phyloP scores from a whole-genome alignment of 2,113 vertebrate genomes.

The Erpornis zantholeuca region DNA sequence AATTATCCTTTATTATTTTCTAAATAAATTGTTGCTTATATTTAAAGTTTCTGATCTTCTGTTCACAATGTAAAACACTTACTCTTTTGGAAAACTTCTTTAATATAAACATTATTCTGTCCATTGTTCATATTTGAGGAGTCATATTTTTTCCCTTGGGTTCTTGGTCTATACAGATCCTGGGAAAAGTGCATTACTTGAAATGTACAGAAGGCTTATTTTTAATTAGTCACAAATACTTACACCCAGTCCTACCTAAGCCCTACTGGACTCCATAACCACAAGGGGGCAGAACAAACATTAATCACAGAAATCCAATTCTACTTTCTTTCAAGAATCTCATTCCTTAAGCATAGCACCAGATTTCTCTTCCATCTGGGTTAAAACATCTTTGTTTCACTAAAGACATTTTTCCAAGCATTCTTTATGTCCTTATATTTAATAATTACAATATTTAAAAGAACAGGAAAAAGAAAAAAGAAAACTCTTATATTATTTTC shows the following conservation, averaged over 20 bases:
- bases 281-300: slow-evolving; percentile 61
- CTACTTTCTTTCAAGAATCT: background rate
- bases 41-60: background rate
- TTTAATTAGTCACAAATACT: background rate
- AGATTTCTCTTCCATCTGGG: background rate
- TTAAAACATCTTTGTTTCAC: background rate
- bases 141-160: background rate
- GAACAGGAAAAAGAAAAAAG: background rate
- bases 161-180: background rate
- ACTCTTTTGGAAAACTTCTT: background rate
- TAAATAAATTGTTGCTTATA: background rate
- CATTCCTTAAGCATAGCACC: background rate
- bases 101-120: background rate
- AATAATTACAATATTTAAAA: background rate
- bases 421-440: background rate
- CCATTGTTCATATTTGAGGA: background rate
- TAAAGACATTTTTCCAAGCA: background rate
- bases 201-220: background rate
- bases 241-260: background rate
- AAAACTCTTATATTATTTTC: background rate
- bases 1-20: background rate
- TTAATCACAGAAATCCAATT: slow-evolving; percentile 2
- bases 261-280: background rate
- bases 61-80: background rate
- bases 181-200: background rate